phyloP scores from a whole-genome alignment of 2,113 vertebrate species.

The Sorex fumeus region DNA sequence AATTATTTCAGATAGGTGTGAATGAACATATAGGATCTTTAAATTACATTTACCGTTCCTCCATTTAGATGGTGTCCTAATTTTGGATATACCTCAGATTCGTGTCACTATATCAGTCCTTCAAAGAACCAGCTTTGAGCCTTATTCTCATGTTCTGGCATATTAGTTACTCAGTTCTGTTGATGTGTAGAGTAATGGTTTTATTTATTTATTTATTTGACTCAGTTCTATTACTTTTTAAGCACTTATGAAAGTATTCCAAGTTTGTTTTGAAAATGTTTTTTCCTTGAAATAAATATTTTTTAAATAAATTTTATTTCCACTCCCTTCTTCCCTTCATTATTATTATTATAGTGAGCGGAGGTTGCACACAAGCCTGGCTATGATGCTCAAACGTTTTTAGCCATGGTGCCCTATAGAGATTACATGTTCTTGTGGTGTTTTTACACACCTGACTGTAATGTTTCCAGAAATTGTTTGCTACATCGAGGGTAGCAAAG shows the following conservation, averaged over 20 bases:
- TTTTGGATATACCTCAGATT: slow-evolving; percentile 42
- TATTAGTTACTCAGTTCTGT: background rate
- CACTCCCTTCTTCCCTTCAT: no score
- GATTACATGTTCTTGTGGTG: no score
- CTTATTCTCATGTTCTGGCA: background rate
- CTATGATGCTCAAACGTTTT: no score
- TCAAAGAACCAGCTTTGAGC: slow-evolving; percentile 13
- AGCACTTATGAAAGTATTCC: background rate
- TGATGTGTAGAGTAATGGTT: background rate
- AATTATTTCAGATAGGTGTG: background rate
- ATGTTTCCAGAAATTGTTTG: no score
- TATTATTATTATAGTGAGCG: no score
- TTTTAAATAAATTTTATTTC: background rate
- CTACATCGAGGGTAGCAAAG: no score
- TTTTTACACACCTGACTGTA: no score
- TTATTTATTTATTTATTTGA: slow-evolving; percentile 24
- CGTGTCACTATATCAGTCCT: slow-evolving; percentile 17
- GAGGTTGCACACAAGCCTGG: no score
- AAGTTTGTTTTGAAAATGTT: background rate
- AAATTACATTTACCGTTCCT: background rate
- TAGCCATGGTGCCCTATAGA: no score
- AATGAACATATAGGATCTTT: background rate
- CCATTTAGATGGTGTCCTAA: background rate
- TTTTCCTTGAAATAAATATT: background rate
- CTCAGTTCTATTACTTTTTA: background rate